Evolutionary conservation across 2,888 invertebrate genomes (phyloP).

Genomic region (Glaucopsyche alexis): DNA sequence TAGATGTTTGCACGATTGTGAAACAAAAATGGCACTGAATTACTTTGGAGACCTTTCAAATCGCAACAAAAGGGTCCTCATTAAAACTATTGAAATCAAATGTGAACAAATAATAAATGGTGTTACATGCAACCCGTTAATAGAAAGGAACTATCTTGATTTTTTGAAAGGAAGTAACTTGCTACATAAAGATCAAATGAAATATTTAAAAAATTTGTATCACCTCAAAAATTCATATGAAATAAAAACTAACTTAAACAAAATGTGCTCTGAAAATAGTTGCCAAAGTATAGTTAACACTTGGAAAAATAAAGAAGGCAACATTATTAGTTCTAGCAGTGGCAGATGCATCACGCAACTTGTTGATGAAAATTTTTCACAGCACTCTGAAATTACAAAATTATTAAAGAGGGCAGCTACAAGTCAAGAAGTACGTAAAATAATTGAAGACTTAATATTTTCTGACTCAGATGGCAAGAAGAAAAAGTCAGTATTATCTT

Average conservation of each 20-base stretch:
- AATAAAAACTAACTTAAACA: slow-evolving; percentile 54
- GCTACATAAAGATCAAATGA: slow-evolving; percentile 53
- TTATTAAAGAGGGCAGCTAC: slow-evolving; percentile 60
- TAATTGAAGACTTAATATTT: slow-evolving; percentile 58
- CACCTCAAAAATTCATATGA: slow-evolving; percentile 66
- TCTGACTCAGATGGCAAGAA: slow-evolving; percentile 42
- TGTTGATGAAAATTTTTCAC: slow-evolving; percentile 49
- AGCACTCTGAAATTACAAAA: slow-evolving; percentile 49
- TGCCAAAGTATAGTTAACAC: slow-evolving; percentile 47
- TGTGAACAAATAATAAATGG: slow-evolving; percentile 66
- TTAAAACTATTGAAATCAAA: slow-evolving; percentile 60
- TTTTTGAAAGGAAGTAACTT: slow-evolving; percentile 66
- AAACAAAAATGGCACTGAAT: slow-evolving; percentile 60
- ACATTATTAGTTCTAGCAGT: slow-evolving; percentile 50
- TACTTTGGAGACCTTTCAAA: slow-evolving; percentile 56
- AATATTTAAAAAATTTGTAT: slow-evolving; percentile 61
- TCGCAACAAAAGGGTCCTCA: slow-evolving; percentile 54
- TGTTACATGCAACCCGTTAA: slow-evolving; percentile 44
- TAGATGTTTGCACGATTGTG: slow-evolving; percentile 63
- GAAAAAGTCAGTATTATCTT: slow-evolving; percentile 45
- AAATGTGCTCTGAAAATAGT: slow-evolving; percentile 55
- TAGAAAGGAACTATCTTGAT: slow-evolving; percentile 71
- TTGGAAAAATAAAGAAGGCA: slow-evolving; percentile 48
- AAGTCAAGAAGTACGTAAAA: slow-evolving; percentile 53
- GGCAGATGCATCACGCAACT: slow-evolving; percentile 55